Base-by-base conservation (phyloP, 2,113 vertebrate genomes). In the Corydoras sp. region DNA sequence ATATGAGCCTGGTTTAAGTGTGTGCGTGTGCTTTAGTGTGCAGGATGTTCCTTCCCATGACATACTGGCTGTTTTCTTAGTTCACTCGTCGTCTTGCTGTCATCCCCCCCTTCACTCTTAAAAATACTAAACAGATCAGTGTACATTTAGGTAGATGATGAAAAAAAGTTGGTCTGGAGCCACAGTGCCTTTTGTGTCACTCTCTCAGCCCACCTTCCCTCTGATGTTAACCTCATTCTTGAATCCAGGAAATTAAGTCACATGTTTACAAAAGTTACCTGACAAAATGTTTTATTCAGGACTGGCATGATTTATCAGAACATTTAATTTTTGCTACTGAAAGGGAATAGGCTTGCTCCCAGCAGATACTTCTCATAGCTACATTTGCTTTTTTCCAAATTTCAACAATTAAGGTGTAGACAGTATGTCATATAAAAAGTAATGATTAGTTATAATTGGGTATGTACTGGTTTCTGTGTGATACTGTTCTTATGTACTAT, bases 111-210 rank as follows among this genome's bases (percentile, higher is more conserved):
- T 8, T 43, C 35, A 43, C 35, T 43, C 35, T 2, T 43, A 2
- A 4, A 8, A 43, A 43, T 43, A 5, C 35, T 43, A 43, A 43
- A 43, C 35, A 43, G 35, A 43, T 43, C 35, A 43, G 35, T 43
- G 35, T 43, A 43, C 35, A 43, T 43, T 43, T 43, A 43, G 4
- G 35, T 4, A 43, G 35, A 4, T 66, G 29, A n/a, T 54, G 12
- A 31, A 7, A 10, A 29, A 31, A 32, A 9, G 7, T 12, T 29
- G 24, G 62, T 64, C 70, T 66, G 85, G 87, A 86, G 85, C 87
- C 88, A 81, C 87, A 90, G 89, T 90, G 89, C 88, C 89, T 90
- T 90, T 84, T 90, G 87, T 87, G 80, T 83, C 82, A 80, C 78
- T 80, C 77, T 51, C 72, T 48, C 55, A 83, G 35, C 35, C 35